phyloP scores from a whole-genome alignment of 2,113 vertebrate species.

The Sinocyclocheilus grahami region DNA sequence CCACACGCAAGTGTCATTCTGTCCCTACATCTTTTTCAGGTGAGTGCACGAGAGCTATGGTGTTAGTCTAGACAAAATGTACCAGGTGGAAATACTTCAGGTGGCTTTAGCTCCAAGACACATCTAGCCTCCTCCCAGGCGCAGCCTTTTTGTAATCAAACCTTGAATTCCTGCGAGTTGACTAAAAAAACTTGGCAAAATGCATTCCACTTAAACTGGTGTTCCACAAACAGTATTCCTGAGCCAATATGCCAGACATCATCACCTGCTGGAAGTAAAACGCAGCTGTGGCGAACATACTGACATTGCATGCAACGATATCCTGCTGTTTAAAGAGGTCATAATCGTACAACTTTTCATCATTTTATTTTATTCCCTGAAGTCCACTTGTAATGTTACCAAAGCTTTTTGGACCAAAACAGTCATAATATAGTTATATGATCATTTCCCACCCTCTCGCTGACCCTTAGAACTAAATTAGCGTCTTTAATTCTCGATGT shows the following conservation, averaged over 20 bases:
- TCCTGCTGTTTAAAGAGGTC: constrained; percentile 14
- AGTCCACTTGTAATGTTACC: not conserved
- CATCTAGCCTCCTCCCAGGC: constrained; percentile 7
- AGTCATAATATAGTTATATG: constrained; percentile 10
- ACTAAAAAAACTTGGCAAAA: constrained; percentile 1
- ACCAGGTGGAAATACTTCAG: constrained; percentile 60
- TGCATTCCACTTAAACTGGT: constrained; percentile 29
- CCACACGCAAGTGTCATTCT: constrained; percentile 48
- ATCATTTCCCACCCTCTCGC: constrained; percentile 11
- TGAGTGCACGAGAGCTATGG: constrained; percentile 64
- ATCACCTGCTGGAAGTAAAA: constrained; percentile 34
- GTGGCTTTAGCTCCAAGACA: constrained; percentile 9
- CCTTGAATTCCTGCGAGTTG: constrained; percentile 18
- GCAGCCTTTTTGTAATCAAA: constrained; percentile 31
- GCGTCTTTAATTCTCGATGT: not conserved
- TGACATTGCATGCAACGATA: constrained; percentile 3
- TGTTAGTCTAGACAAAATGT: constrained; percentile 69
- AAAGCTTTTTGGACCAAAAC: not conserved
- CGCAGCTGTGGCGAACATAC: constrained; percentile 17
- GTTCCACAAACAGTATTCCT: constrained; percentile 37
- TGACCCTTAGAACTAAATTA: constrained; percentile 1
- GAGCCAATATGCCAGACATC: constrained; percentile 44
- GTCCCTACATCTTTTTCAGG: constrained; percentile 55
- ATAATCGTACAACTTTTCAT: not conserved
- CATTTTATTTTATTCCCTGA: not conserved